Evolutionary conservation across 1,140 invertebrate species (phyloP).

Genomic region (Sycophaga agraensis): DNA sequence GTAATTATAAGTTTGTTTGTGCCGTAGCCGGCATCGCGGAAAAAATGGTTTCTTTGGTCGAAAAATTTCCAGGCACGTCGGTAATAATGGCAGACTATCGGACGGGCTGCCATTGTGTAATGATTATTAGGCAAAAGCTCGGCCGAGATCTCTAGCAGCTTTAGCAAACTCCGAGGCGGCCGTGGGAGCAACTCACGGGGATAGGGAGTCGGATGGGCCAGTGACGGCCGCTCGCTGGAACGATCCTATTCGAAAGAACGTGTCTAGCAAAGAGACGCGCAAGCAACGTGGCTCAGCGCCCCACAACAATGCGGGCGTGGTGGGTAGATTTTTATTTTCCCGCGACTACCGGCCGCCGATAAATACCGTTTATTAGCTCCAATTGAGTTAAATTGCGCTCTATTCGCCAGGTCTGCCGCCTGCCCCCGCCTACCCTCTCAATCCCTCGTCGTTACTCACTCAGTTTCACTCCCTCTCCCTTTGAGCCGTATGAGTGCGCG

Average conservation of each 20-base stretch:
- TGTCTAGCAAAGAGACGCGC: neutral
- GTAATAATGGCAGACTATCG: too few species aligned
- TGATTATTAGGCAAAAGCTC: neutral
- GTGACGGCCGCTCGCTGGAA: neutral
- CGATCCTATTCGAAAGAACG: too few species aligned
- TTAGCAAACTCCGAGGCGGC: too few species aligned
- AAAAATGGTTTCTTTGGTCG: too few species aligned
- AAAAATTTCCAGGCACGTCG: too few species aligned
- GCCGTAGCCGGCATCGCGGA: too few species aligned
- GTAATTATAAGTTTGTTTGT: too few species aligned
- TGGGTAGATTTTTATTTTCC: slow-evolving; percentile 27
- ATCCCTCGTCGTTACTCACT: slow-evolving; percentile 6
- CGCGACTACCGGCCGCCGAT: slow-evolving; percentile 23
- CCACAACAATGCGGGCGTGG: neutral
- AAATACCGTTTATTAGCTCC: slow-evolving; percentile 39
- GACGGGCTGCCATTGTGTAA: neutral
- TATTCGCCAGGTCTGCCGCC: slow-evolving; percentile 35
- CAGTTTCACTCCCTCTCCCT: neutral
- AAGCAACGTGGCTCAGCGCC: too few species aligned
- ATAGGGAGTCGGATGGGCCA: too few species aligned
- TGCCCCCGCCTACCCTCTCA: slow-evolving; percentile 8
- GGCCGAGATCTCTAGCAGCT: too few species aligned
- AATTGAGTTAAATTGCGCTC: slow-evolving; percentile 44
- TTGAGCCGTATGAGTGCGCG: too few species aligned
- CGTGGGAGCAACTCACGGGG: too few species aligned